Conservation (phyloP, 2,113 vertebrate species). For the Sigmodon hispidus region DNA sequence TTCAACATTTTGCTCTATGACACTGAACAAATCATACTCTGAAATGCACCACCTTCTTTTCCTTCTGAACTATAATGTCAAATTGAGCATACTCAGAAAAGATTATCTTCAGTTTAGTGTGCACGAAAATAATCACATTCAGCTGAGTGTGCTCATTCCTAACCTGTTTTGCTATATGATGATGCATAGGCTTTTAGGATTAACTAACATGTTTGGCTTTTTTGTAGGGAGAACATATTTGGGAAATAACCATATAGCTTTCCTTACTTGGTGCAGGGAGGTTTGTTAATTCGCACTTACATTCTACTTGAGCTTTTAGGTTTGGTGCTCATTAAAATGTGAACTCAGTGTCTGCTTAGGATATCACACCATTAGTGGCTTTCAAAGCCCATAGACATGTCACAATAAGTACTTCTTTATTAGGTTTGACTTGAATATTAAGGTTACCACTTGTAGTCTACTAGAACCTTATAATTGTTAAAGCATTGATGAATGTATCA, state of each 20-base stretch:
- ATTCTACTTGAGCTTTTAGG: not conserved
- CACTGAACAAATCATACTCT: not conserved
- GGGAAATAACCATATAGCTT: not conserved
- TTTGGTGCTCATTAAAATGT: not conserved
- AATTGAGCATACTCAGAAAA: not conserved
- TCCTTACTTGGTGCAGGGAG: not conserved
- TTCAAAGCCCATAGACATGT: not conserved
- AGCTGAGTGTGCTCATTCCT: not conserved
- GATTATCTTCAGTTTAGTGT: not conserved
- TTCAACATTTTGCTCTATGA: not conserved
- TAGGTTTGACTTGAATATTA: not conserved
- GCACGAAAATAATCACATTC: too few species aligned
- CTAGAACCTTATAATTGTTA: not conserved
- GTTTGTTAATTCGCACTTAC: not conserved
- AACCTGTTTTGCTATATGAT: not conserved
- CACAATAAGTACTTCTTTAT: not conserved
- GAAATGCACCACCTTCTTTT: not conserved
- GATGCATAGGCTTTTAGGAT: not conserved
- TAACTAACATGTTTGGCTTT: not conserved
- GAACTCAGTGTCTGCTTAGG: not conserved
- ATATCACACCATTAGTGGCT: not conserved
- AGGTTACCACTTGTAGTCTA: not conserved
- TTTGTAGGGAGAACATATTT: not conserved
- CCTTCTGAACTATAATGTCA: not conserved
- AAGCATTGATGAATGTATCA: not conserved